Evolutionary conservation across 2,113 vertebrate species (phyloP).

Genomic region (Garra rufa): DNA sequence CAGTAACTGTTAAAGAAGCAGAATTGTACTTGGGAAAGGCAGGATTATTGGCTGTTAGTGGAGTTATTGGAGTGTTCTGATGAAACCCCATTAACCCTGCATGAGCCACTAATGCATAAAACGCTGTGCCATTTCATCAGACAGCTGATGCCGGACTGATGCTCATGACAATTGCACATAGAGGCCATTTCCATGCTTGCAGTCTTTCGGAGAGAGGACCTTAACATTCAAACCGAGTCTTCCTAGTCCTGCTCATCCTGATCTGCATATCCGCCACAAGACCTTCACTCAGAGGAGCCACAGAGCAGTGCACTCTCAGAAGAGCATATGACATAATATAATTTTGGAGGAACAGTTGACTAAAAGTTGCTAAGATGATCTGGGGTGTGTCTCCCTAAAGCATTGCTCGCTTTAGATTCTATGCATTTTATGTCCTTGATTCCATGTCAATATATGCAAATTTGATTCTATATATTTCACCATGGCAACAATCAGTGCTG

Average conservation of each 20-base stretch:
- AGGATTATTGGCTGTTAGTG: not conserved
- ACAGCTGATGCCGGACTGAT: slow-evolving; percentile 14
- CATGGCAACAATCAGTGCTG: not conserved
- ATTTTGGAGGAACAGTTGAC: not conserved
- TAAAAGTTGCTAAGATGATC: not conserved
- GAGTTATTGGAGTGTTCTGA: not conserved
- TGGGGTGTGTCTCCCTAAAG: not conserved
- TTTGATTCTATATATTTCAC: not conserved
- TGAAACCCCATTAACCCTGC: not conserved
- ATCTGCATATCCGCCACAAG: slow-evolving; percentile 60
- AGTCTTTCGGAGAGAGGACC: slow-evolving; percentile 15
- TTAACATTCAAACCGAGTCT: slow-evolving; percentile 64
- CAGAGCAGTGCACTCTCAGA: not conserved
- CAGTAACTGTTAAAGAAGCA: not conserved
- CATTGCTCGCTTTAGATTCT: not conserved
- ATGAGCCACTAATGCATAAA: slow-evolving; percentile 26
- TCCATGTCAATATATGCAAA: not conserved
- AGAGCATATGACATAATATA: not conserved
- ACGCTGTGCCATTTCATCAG: slow-evolving; percentile 37
- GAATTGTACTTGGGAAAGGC: not conserved
- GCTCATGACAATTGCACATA: slow-evolving; percentile 3
- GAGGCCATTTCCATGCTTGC: not conserved
- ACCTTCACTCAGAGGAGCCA: slow-evolving; percentile 39
- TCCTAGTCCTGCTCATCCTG: slow-evolving; percentile 52
- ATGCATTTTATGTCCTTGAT: not conserved